These are phyloP conservation scores for Cryptotis parvus DNA, from an alignment of 2,113 vertebrate genomes.

Conservation along the genomic window DNA sequence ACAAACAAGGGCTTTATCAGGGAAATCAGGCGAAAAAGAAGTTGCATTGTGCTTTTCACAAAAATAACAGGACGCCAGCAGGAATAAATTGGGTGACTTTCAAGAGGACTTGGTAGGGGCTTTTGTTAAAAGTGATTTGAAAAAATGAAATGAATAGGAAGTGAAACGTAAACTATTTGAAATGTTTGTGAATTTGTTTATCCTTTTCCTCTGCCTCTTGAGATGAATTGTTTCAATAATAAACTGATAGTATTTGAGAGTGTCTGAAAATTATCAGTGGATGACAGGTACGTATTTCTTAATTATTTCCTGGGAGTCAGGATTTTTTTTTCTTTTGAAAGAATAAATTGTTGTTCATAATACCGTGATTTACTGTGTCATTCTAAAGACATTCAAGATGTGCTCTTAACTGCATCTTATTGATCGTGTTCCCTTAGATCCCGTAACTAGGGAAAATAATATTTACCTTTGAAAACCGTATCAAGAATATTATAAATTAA, in stretches of 20 bases:
- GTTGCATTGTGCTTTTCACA: not conserved
- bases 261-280: not conserved
- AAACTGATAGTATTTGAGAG: not conserved
- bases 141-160: not conserved
- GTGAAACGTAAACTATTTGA: not conserved
- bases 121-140: constrained; percentile 53
- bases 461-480: not conserved
- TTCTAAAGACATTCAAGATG: too few species aligned
- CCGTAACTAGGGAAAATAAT: not conserved
- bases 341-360: not conserved
- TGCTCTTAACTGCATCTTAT: not conserved
- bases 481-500: not conserved
- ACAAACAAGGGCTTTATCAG: not conserved
- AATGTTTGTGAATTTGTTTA: not conserved
- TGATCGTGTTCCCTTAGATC: not conserved
- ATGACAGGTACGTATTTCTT: not conserved
- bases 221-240: constrained; percentile 22
- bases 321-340: not conserved
- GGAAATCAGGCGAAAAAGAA: not conserved
- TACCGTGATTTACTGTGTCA: not conserved
- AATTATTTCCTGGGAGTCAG: not conserved
- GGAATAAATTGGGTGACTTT: too few species aligned
- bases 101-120: not conserved
- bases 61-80: not conserved
- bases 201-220: not conserved